These are phyloP conservation scores for Lycocerus yunnanus DNA, from an alignment of 2,888 invertebrate genomes.

Conservation along the genomic window DNA sequence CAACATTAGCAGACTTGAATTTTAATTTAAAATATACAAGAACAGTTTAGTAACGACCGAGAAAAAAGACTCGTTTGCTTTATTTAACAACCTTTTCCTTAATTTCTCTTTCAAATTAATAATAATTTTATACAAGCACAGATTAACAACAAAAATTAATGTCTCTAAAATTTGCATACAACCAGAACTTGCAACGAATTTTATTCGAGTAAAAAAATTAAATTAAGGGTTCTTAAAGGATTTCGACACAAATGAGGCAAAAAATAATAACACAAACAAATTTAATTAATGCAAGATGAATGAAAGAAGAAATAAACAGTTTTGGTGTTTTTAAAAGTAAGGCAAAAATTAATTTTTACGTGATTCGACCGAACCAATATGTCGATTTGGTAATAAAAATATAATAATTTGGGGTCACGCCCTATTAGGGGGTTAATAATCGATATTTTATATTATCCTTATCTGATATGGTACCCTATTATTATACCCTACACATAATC, in stretches of 20 bases:
- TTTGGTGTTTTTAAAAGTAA: background rate
- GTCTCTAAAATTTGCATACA: background rate
- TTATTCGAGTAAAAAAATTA: background rate
- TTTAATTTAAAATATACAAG: conserved; percentile 46
- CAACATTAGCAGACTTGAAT: conserved; percentile 51
- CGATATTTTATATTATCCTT: background rate
- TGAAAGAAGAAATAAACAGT: background rate
- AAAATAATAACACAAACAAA: background rate
- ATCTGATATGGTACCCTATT: background rate
- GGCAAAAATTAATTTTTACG: background rate
- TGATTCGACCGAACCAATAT: background rate
- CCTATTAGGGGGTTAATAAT: background rate
- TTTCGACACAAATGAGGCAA: background rate
- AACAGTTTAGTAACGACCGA: conserved; percentile 12
- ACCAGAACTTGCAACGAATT: background rate
- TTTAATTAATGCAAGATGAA: background rate
- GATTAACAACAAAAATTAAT: conserved; percentile 1
- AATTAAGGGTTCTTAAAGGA: background rate
- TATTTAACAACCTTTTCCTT: conserved; percentile 2
- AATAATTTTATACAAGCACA: conserved; percentile 2
- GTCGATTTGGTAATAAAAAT: background rate
- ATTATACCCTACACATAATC: background rate
- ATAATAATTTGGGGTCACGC: background rate
- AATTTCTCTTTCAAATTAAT: conserved; percentile 1
- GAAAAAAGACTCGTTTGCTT: conserved; percentile 6